Base-by-base conservation (phyloP, 2,113 vertebrate species). In the Oncorhynchus mykiss region DNA sequence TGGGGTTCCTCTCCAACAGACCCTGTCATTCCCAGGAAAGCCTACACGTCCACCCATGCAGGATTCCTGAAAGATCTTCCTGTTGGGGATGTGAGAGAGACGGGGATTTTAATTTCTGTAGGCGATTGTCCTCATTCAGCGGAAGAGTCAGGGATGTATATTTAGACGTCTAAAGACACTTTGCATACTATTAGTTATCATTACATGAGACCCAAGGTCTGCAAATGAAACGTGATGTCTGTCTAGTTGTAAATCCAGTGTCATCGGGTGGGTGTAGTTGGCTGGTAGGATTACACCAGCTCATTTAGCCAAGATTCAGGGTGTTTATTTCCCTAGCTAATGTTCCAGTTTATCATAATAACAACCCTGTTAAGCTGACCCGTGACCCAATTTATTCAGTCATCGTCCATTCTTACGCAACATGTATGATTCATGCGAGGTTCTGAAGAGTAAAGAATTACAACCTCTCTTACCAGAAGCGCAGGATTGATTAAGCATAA, bases 41-140 rank as follows among this genome's bases (percentile, higher is more conserved):
- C 93, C 94, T 94, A 93, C 88, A 89, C 86, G 84, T 92, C 94
- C 95, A 91, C 93, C 94, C 96, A 93, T 90, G 89, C 87, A 94
- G 87, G 92, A 92, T 94, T 91, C 93, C 93, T 93, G 75, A 91
- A 88, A 87, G 90, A 88, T 91, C 92, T 93, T 92, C 80, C 79
- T 89, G 82, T 88, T 83, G 77, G 84, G 84, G 85, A 85, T 80
- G 75, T n/a, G 68, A 83, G 77, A 82, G n/a, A 72, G 81, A 84
- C 76, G 65, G 73, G 74, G 84, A 77, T 82, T 82, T 83, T 54
- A 39, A 79, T 82, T 68, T 22, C 77, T 73, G 72, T 80, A 76
- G 82, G 78, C 79, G 80, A 83, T 51, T 69, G 74, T 34, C 83
- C 82, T 78, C 70, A n/a, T 81, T 88, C 76, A 62, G 71, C 2